Base-by-base conservation (phyloP, 2,888 invertebrate genomes). In the Fragum whitleyi region DNA sequence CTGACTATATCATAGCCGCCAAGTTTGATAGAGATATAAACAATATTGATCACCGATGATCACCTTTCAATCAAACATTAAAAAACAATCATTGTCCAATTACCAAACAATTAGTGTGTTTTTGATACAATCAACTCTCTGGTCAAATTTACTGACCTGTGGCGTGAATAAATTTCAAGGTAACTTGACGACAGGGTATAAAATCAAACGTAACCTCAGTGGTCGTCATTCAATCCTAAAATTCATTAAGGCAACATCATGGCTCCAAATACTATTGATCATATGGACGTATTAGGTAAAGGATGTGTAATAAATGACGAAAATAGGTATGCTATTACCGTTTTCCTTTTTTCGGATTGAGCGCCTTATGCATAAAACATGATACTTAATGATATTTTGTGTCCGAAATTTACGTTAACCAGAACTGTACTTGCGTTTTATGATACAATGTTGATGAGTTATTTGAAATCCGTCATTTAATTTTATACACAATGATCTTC, bases 41-140 rank as follows among this genome's bases (percentile, higher is more conserved):
- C 69, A 69, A 69, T 69, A 69, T 69, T 72, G 72, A 72, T 72
- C 23, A 71, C 55, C 29, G 19, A 11, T 71, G 70, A 71, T 71
- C 39, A 72, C 59, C 61, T 57, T 32, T 72, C 36, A 72, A 42
- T 42, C 59, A 57, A 57, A 42, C 72, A 72, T 59, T 59, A 61
- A 21, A 72, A 59, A 72, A 59, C 72, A 59, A 55, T 59, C 42
- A 72, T 39, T 32, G 59, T 61, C 57, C 59, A 19, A 72, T 72
- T 72, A 72, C 26, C 72, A 47, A 59, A 28, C 42, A 59, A 72
- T 61, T 59, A 59, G 72, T 28, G 26, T 28, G 55, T 51, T 28
- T 78, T 78, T 39, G 77, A 67, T 59, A 51, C 62, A 57, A 57
- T 61, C 59, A 78, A 68, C 61, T 73, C 71, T 14, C 55, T 65